A percentile compares a stretch with the other conserved stretches of the same genome.
phyloP scores from a whole-genome alignment of 2,113 vertebrate species.

The Cephalopterus ornatus region DNA sequence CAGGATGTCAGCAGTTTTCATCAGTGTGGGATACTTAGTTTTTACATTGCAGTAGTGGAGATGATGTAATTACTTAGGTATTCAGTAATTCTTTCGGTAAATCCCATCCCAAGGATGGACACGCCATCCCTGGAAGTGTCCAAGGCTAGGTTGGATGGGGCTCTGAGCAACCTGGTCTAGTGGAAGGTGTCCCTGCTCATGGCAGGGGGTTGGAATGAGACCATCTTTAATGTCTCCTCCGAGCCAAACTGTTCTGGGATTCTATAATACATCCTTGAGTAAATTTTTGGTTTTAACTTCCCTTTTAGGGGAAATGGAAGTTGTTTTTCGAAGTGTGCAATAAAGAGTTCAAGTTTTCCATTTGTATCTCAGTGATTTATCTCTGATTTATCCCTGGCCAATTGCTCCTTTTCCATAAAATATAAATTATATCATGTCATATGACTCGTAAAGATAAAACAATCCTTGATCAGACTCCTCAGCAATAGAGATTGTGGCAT shows the following conservation, averaged over 20 bases:
- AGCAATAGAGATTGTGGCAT: neutral
- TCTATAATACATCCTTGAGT: neutral
- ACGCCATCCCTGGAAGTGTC: neutral
- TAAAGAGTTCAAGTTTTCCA: neutral
- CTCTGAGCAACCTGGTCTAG: neutral
- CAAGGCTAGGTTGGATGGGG: neutral
- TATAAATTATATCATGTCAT: neutral
- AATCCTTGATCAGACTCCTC: neutral
- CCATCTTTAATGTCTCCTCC: neutral
- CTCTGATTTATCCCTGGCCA: neutral
- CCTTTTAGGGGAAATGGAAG: neutral
- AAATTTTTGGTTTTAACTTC: neutral
- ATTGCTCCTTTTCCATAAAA: neutral
- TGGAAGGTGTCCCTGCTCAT: neutral
- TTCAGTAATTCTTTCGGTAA: neutral
- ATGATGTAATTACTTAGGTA: neutral
- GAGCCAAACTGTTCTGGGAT: neutral
- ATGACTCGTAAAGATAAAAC: neutral
- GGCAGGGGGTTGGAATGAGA: fast-evolving
- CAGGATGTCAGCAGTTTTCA: neutral
- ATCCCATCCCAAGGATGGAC: neutral
- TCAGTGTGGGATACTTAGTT: neutral
- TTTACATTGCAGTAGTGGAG: neutral
- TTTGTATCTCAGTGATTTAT: neutral
- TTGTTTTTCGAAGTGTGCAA: neutral